A percentile compares a stretch with the other conserved stretches of the same genome.
phyloP scores from a whole-genome alignment of 1,140 invertebrate species.

The Zaprionus inermis region DNA sequence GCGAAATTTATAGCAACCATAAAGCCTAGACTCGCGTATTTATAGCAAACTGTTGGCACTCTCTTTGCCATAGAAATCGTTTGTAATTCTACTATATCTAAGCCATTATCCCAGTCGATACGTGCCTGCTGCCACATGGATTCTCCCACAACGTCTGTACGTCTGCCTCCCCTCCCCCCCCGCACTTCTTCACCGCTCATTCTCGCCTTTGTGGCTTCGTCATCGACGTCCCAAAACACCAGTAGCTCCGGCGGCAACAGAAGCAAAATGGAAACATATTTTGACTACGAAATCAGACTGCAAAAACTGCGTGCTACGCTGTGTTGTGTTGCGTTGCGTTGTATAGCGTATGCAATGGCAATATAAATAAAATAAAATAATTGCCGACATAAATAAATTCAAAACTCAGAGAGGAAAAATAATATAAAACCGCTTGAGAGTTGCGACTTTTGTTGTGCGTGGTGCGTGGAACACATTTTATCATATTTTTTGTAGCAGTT shows the following conservation, averaged over 20 bases:
- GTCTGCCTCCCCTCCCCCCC: neutral
- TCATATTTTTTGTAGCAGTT: constrained; percentile 35
- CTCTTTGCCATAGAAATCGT: neutral
- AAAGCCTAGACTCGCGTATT: neutral
- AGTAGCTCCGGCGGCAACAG: constrained; percentile 61
- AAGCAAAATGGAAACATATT: constrained; percentile 73
- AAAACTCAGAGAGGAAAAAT: constrained; percentile 53
- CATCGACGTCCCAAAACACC: constrained; percentile 44
- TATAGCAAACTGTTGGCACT: neutral
- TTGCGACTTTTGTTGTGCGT: constrained; percentile 52
- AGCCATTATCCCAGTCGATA: neutral
- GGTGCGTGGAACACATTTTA: constrained; percentile 74
- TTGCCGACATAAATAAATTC: constrained; percentile 82
- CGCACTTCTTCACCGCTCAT: too few relatives aligned
- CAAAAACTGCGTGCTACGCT: constrained; percentile 38
- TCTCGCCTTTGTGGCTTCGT: constrained; percentile 11
- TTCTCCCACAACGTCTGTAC: neutral
- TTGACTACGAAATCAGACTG: constrained; percentile 81
- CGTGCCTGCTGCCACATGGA: constrained; percentile 1
- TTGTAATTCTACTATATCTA: neutral
- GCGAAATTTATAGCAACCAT: neutral
- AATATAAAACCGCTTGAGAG: constrained; percentile 18
- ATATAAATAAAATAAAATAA: constrained; percentile 84
- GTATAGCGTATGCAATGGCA: constrained; percentile 55
- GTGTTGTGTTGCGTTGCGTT: constrained; percentile 7